Evolutionary conservation across 2,888 invertebrate species (phyloP), one percentile per base, ranked within the genome.

Genomic region (Perithous albicinctus): DNA sequence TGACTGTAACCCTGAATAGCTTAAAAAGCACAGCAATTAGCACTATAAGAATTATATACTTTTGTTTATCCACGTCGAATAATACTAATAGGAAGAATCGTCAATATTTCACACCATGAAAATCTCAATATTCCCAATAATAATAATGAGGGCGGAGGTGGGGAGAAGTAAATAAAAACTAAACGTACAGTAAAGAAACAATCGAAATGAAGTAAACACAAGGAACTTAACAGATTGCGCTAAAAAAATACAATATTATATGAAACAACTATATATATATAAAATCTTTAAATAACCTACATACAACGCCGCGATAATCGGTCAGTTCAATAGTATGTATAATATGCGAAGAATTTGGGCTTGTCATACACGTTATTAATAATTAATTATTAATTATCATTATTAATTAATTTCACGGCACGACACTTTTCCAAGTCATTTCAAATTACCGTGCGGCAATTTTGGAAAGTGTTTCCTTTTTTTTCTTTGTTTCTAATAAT

Each of bases 191-290:
- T 23, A 29, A 64, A 26, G 3, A 64, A 46, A 32, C 5, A 43
- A 32, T n/a, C 7, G 7, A 46, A 66, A 66, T 43, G 12, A 32
- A 46, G 86, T 87, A 86, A 85, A 73, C 43, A 63, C 35, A 54
- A 90, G 88, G 89, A 90, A 91, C 88, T 87, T 86, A 88, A 89
- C 76, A 85, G 84, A 88, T 89, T 87, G 87, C 87, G 86, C 89
- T 90, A 89, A 88, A 90, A 89, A 90, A 90, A 90, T 89, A 90
- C 84, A 89, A 88, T 87, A 89, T 74, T 63, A 63, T 89, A 89
- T 87, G 86, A 89, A 91, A 90, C 89, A 90, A 90, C 86, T 88
- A 85, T 89, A 88, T 89, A 90, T 85, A 90, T 89, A 89, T 89
- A 90, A 88, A 90, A 88, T 88, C 86, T 90, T 87, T 86, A 87